phyloP scores from a whole-genome alignment of 2,888 invertebrate species.

The Agrochola lychnidis region DNA sequence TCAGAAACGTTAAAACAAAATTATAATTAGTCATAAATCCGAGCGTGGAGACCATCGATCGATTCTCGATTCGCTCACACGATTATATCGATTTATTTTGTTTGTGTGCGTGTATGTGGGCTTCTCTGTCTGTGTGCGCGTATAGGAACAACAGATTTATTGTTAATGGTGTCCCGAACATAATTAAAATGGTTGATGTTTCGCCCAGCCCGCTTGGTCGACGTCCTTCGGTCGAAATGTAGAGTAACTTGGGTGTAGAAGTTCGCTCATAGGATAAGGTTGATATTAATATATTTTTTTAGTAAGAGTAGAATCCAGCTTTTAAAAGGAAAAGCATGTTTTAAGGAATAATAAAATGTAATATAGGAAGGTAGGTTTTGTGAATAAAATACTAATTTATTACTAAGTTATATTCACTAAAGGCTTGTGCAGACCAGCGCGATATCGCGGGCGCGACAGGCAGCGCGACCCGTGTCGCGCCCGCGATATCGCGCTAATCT shows the following conservation, averaged over 20 bases:
- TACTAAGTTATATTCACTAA: no score
- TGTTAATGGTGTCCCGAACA: slow-evolving; percentile 90
- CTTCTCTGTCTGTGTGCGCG: slow-evolving; percentile 71
- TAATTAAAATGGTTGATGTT: slow-evolving; percentile 91
- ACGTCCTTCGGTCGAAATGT: slow-evolving; percentile 76
- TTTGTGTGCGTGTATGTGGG: slow-evolving; percentile 48
- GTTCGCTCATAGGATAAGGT: background rate
- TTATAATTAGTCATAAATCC: slow-evolving; percentile 88
- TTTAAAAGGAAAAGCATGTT: background rate
- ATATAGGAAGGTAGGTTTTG: background rate
- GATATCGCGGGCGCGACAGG: no score
- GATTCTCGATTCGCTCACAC: slow-evolving; percentile 74
- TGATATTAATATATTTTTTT: background rate
- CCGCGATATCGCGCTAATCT: no score
- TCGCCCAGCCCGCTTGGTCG: slow-evolving; percentile 84
- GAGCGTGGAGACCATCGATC: slow-evolving; percentile 80
- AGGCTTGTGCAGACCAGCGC: no score
- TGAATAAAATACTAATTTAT: background rate
- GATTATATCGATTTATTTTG: slow-evolving; percentile 76
- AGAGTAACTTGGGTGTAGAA: slow-evolving; percentile 73
- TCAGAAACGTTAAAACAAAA: slow-evolving; percentile 83
- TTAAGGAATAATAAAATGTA: no score
- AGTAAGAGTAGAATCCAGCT: background rate
- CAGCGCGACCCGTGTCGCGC: no score
- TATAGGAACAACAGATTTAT: slow-evolving; percentile 88